Base-by-base conservation (phyloP, 1,140 invertebrate genomes). In the Leptinotarsa lineolata region DNA sequence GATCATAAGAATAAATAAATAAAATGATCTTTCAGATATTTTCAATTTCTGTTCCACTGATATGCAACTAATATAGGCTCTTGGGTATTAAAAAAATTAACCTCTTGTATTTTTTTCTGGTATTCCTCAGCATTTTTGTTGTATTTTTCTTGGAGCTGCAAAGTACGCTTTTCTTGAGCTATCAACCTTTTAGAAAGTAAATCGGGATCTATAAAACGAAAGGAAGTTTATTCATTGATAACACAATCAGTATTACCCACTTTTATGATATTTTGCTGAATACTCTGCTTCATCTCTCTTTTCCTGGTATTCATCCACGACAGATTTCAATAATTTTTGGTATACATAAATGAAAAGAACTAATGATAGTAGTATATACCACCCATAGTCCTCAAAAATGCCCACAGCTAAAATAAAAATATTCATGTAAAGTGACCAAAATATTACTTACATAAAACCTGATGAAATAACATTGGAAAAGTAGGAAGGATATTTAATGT, bases 91-190 rank as follows among this genome's bases (percentile, higher is more conserved):
- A 39, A 11, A 39, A 39, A 39, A 11, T 11, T 39, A 39, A 86
- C 85, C 78, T 85, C 81, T 83, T 83, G 73, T 45, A 81, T 78
- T 72, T 84, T 83, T 72, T 80, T 6, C 66, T 82, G 60, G 58
- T 80, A 79, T 58, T 78, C 69, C 60, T 79, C 79, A 63, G 80
- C 72, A 74, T 78, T 78, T 72, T 75, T 72, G 30, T 82, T 72
- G 68, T 86, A 86, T 44, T 84, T 80, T 78, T 85, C 82, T 76
- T 87, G 86, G 80, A 86, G 80, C 54, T 77, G 83, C 74, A 85
- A 77, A 60, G 85, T 76, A 2, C 80, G 79, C 72, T 76, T 64
- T 81, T 86, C 81, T 39, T 84, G 77, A 61, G 80, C 82, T 20
- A 74, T 77, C 18, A 84, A 63, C 76, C 82, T 78, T 60, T 83